Conservation (phyloP, 2,113 vertebrate genomes). For the Noturus placidus region DNA sequence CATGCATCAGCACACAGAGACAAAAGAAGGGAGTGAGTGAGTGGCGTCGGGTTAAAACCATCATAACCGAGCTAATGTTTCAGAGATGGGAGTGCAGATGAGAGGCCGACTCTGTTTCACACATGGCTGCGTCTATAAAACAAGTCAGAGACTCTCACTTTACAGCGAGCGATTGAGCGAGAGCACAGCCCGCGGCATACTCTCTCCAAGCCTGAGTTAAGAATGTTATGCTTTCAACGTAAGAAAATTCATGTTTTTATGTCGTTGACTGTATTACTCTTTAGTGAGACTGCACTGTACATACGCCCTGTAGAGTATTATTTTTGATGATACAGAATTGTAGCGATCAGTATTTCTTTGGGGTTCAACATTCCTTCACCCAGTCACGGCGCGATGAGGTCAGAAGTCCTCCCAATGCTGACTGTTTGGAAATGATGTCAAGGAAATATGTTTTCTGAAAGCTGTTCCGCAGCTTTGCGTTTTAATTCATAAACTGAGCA, state of each 20-base stretch:
- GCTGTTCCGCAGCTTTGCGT: neutral
- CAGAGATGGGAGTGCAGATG: slow-evolving; percentile 27
- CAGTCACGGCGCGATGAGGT: neutral
- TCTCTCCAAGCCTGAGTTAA: slow-evolving; percentile 1
- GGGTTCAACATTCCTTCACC: neutral
- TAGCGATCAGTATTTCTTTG: neutral
- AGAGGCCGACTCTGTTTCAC: slow-evolving; percentile 39
- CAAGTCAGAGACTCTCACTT: neutral
- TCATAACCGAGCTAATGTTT: slow-evolving; percentile 45
- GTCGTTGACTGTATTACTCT: neutral
- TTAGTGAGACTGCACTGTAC: neutral
- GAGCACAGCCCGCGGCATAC: neutral
- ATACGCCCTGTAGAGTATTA: neutral
- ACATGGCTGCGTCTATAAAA: slow-evolving; percentile 39
- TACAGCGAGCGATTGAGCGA: neutral
- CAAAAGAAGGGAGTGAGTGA: neutral
- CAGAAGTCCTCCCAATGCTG: too few species aligned
- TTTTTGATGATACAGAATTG: neutral
- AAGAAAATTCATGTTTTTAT: neutral
- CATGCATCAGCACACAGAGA: neutral
- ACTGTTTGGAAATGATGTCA: neutral
- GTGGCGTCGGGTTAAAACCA: slow-evolving; percentile 36
- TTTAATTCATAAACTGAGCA: neutral
- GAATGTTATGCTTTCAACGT: neutral
- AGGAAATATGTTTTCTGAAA: neutral